Conservation (phyloP, 2,797 vertebrate species). For the Trachops cirrhosus region DNA sequence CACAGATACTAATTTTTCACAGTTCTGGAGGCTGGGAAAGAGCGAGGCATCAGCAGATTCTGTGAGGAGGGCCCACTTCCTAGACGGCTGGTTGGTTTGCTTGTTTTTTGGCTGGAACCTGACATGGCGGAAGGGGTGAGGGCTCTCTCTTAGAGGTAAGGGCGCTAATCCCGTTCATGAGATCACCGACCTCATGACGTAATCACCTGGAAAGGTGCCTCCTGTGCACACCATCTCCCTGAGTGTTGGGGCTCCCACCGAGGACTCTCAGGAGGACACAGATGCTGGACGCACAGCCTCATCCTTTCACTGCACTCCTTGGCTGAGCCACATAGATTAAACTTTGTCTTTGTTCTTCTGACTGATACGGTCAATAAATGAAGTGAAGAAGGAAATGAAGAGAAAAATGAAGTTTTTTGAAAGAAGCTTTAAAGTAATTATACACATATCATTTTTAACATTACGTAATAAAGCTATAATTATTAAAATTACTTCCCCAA, state of each 20-base stretch:
- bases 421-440: slow-evolving; percentile 14
- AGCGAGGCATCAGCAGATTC: background rate
- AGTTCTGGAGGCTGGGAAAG: background rate
- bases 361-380: background rate
- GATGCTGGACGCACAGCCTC: background rate
- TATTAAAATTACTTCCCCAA: background rate
- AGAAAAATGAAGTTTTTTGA: background rate
- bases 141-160: background rate
- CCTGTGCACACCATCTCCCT: background rate
- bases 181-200: background rate
- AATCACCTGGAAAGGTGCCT: background rate
- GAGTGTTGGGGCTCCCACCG: background rate
- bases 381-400: background rate
- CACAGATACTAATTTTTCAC: background rate
- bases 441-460: background rate
- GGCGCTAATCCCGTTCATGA: too few species aligned
- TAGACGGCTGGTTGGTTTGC: too few species aligned
- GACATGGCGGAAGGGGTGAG: background rate
- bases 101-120: background rate
- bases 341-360: background rate
- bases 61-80: background rate
- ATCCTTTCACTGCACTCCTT: background rate
- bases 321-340: background rate
- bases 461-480: slow-evolving; percentile 1
- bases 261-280: background rate